Evolutionary conservation across 2,797 vertebrate genomes (phyloP), one percentile per base, ranked within the genome.

Genomic region (Buphagus erythrorhynchus): DNA sequence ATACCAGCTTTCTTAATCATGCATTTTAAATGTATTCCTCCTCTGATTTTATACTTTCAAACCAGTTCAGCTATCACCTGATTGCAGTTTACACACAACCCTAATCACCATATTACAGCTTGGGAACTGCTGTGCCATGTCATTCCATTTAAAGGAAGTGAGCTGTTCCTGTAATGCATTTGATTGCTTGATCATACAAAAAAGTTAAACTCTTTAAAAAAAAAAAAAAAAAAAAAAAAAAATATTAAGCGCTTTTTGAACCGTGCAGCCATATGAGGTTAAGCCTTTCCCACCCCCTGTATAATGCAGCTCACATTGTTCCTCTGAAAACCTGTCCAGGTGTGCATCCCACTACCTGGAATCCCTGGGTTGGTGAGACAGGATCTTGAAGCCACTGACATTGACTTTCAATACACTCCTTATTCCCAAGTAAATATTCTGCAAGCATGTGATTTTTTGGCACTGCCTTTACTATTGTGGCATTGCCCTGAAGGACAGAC

Each of bases 391-490:
- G 92, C 54, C 14, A 48, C 80, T 92, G 88, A 90, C 54, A 62
- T 28, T 92, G 59, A 62, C 76, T 93, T 95, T 84, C 90, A 90
- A 72, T 90, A 43, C 43, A 6, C 31, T 81, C 40, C 80, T 84
- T 86, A 82, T 91, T 96, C 86, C 73, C 69, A 95, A 92, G 92
- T 84, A 94, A 95, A 90, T 93, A 95, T 82, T 93, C 90, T 94
- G 86, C 76, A 95, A 93, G 86, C 10, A 0, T 91, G 58, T 86
- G 94, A 93, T 81, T 90, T 95, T 95, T 96, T 95, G 92, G 96
- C 94, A 81, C 62, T 88, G 45, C 80, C 33, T 69, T 90, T 76
- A 86, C 93, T 84, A 86, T 97, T 95, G 95, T 95, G 90, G 88
- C 86, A 76, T 86, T 96, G 90, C 88, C 90, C 94, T 2, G 69